A percentile compares a stretch with the other conserved stretches of the same genome.
These are phyloP conservation scores for Planococcus citri DNA, from an alignment of 1,140 invertebrate genomes.

Conservation along the genomic window DNA sequence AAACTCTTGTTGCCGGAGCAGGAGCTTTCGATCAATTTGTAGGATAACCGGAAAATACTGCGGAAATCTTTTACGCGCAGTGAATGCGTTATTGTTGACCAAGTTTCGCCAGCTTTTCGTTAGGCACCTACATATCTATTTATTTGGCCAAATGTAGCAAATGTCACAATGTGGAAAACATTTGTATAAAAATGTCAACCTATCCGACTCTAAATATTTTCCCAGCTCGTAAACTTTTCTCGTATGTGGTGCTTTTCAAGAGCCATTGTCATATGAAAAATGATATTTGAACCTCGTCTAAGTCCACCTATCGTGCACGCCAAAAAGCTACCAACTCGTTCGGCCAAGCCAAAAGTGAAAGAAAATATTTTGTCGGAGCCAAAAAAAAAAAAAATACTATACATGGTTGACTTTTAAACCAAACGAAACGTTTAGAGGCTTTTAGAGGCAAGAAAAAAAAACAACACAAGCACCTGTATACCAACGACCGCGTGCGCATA, in stretches of 20 bases:
- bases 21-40: no score
- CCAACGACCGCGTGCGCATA: background rate
- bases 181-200: constrained; percentile 18
- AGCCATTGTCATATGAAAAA: constrained; percentile 13
- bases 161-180: background rate
- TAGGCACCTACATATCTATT: no score
- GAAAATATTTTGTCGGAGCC: no score
- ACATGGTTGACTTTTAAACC: background rate
- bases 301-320: background rate
- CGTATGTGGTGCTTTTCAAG: background rate
- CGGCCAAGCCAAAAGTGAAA: no score
- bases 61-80: no score
- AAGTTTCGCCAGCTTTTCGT: no score
- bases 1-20: no score
- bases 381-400: background rate
- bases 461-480: background rate
- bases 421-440: background rate
- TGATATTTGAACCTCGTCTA: background rate
- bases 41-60: no score
- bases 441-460: background rate
- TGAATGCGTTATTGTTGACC: background rate
- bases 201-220: background rate
- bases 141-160: background rate
- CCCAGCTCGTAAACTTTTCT: background rate
- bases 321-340: background rate